Percentiles rank a stretch among this genome's conserved stretches.
Conservation (phyloP, 2,797 vertebrate species). For the Phrynocephalus forsythii region DNA sequence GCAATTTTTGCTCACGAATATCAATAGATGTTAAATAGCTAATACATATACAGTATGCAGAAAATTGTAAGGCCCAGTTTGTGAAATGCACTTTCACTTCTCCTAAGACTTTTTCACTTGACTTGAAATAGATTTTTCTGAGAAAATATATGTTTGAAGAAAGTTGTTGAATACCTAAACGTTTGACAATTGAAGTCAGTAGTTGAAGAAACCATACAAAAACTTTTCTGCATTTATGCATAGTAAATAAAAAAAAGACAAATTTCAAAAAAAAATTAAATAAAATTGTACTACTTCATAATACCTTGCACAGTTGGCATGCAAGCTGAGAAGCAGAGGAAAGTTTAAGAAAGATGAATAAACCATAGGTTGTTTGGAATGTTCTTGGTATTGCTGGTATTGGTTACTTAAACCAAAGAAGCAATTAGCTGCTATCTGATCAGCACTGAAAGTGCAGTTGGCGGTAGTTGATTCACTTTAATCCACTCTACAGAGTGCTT, state of each 20-base stretch:
- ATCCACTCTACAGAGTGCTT: background rate
- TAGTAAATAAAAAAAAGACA: background rate
- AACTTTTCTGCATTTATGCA: background rate
- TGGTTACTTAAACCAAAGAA: background rate
- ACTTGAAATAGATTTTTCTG: conserved; percentile 16
- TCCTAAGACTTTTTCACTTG: background rate
- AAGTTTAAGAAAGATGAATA: background rate
- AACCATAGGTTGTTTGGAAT: background rate
- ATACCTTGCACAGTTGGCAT: background rate
- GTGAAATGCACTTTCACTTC: background rate
- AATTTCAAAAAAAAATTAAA: background rate
- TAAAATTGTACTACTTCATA: background rate
- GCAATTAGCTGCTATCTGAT: background rate
- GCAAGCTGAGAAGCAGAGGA: background rate
- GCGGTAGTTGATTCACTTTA: background rate
- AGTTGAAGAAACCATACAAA: background rate
- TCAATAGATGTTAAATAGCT: conserved; percentile 7
- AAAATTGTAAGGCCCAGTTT: conserved; percentile 6
- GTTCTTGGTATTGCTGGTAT: background rate
- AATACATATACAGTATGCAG: background rate
- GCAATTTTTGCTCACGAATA: background rate
- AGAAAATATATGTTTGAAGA: conserved; percentile 10
- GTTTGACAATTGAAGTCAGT: conserved; percentile 16
- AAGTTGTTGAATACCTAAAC: conserved; percentile 5
- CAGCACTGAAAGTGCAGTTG: background rate